A percentile compares a stretch with the other conserved stretches of the same genome.
These are phyloP conservation scores for Hipposideros larvatus DNA, from an alignment of 2,797 vertebrate genomes.

Conservation along the genomic window DNA sequence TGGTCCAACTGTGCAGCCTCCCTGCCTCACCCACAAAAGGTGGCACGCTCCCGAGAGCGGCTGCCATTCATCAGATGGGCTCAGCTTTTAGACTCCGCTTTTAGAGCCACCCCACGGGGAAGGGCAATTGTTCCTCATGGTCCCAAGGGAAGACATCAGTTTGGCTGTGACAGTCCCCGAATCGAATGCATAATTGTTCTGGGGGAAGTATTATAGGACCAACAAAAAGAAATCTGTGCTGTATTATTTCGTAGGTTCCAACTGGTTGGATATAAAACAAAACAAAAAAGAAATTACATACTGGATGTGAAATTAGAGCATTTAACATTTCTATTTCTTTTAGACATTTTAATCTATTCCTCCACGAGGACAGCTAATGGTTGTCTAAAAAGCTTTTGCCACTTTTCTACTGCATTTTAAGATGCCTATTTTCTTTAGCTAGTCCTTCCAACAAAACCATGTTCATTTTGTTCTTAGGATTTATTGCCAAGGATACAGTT, in stretches of 20 bases:
- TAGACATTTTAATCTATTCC: conserved; percentile 82
- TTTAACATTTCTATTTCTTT: conserved; percentile 85
- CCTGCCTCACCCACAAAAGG: conserved; percentile 61
- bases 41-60: not conserved
- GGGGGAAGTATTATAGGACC: conserved; percentile 83
- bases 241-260: conserved; percentile 82
- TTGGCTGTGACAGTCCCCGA: conserved; percentile 79
- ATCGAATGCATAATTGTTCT: conserved; percentile 75
- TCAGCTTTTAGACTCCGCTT: conserved; percentile 61
- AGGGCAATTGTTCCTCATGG: conserved; percentile 73
- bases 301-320: conserved; percentile 81
- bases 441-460: conserved; percentile 78
- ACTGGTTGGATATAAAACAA: conserved; percentile 82
- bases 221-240: conserved; percentile 83
- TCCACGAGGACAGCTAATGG: conserved; percentile 78
- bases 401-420: conserved; percentile 69
- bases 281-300: conserved; percentile 84
- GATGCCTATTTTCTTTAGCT: conserved; percentile 75
- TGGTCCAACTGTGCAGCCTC: conserved; percentile 49
- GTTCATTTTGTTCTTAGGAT: conserved; percentile 82
- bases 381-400: conserved; percentile 80
- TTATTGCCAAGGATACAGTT: conserved; percentile 84
- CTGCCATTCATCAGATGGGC: conserved; percentile 59
- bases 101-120: conserved; percentile 79
- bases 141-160: conserved; percentile 80